These are phyloP conservation scores for Thaumatotibia leucotreta DNA, from an alignment of 1,140 invertebrate species.

Conservation along the genomic window DNA sequence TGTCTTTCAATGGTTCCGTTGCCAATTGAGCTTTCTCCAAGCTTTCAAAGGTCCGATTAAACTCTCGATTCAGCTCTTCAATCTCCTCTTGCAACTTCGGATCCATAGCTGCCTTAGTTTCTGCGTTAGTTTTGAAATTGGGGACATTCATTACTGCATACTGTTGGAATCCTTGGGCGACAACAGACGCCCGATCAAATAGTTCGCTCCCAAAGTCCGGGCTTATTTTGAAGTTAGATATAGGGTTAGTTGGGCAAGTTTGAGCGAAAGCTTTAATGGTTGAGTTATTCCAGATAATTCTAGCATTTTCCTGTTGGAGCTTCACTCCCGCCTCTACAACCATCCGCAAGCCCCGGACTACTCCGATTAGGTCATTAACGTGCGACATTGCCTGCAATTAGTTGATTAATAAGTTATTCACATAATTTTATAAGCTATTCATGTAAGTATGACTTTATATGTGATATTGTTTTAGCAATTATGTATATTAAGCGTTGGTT, in stretches of 20 bases:
- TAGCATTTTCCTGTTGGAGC: constrained; percentile 76
- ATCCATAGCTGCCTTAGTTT: constrained; percentile 43
- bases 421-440: neutral
- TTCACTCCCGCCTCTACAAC: constrained; percentile 78
- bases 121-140: constrained; percentile 39
- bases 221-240: constrained; percentile 42
- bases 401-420: constrained; percentile 24
- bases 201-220: constrained; percentile 46
- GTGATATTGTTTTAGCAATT: neutral
- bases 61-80: constrained; percentile 63
- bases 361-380: constrained; percentile 77
- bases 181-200: constrained; percentile 52
- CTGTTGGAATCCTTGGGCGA: constrained; percentile 56
- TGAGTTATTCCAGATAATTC: constrained; percentile 80
- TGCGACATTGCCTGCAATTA: constrained; percentile 76
- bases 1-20: constrained; percentile 15
- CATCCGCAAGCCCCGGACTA: constrained; percentile 79
- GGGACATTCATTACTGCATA: constrained; percentile 54
- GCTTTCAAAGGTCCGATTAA: constrained; percentile 64
- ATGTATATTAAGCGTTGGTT: too few species aligned
- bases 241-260: constrained; percentile 58
- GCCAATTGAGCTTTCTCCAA: constrained; percentile 43
- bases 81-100: constrained; percentile 55
- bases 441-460: too few species aligned
- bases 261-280: constrained; percentile 75